Evolutionary conservation across 2,113 vertebrate genomes (phyloP).

Genomic region (Psammodynastes pulverulentus): DNA sequence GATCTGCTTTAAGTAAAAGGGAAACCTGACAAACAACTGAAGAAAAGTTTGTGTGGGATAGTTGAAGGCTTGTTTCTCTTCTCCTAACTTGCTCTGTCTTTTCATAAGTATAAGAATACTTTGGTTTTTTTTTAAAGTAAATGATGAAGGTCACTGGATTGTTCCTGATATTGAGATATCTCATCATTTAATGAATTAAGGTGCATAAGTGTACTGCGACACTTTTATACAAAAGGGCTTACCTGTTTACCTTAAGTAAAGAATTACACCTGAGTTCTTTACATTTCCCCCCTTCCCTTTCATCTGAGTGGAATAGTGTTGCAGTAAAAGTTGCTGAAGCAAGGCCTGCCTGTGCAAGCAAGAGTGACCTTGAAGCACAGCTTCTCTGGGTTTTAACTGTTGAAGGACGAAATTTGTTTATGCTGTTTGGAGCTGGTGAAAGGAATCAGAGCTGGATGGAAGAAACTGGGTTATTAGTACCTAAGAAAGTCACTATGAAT

Average conservation of each 20-base stretch:
- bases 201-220: slow-evolving; percentile 14
- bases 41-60: slow-evolving; percentile 27
- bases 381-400: slow-evolving; percentile 74
- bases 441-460: slow-evolving; percentile 27
- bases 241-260: not conserved
- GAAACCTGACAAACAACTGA: slow-evolving; percentile 29
- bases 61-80: slow-evolving; percentile 13
- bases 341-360: slow-evolving; percentile 69
- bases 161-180: slow-evolving; percentile 52
- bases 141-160: slow-evolving; percentile 73
- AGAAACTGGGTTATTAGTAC: slow-evolving; percentile 29
- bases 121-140: slow-evolving; percentile 58
- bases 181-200: not conserved
- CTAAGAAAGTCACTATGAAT: slow-evolving; percentile 6
- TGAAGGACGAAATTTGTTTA: slow-evolving; percentile 89
- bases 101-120: slow-evolving; percentile 21
- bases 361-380: slow-evolving; percentile 92
- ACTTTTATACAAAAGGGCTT: slow-evolving; percentile 26
- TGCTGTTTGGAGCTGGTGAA: slow-evolving; percentile 47
- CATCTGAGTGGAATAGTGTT: slow-evolving; percentile 31
- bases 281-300: not conserved
- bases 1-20: not conserved
- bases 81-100: not conserved
- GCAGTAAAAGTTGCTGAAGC: slow-evolving; percentile 65
- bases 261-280: not conserved